Base-by-base conservation (phyloP, 2,797 vertebrate species). In the Chaetodon trifasciatus region DNA sequence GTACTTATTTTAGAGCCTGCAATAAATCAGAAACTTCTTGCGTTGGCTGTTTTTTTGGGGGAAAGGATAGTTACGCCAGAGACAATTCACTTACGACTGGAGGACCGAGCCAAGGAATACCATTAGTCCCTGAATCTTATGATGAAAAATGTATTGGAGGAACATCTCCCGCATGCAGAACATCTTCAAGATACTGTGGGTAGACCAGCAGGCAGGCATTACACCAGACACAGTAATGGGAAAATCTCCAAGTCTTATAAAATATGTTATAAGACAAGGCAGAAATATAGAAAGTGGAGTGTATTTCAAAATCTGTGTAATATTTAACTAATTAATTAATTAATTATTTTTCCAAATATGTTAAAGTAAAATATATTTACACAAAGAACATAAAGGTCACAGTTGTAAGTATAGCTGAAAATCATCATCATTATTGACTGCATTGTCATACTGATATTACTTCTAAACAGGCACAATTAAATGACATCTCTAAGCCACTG, bases 1-100 rank as follows among this genome's bases (percentile, higher is more conserved):
- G 28, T 37, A 12, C 44, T 65, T 69, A 63, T 69, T 79, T 40
- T 39, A 82, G 52, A 82, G 42, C 49, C 65, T n/a, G 37, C 58
- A 70, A 81, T 78, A 72, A 81, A 85, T 86, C 78, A 75, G 60
- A 64, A 72, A 74, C 63, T 56, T 70, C 32, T 81, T 50, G 28
- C 2, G 2, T 53, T 1, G 8, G 66, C 67, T 53, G 24, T 39
- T 60, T 62, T 32, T 74, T 69, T 79, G 56, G 11, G 1, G 16
- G 28, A 10, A 13, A 10, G n/a, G 66, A 15, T 2, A 50, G 58
- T 32, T 24, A n/a, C 37, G 74, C 72, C 78, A 73, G 61, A 73
- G 44, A 85, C 69, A 83, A 81, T 82, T 83, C 57, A 86, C 71
- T 86, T 86, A 74, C 57, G 2, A 21, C 57, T 35, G 6, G 4